Base-by-base conservation (phyloP, 2,888 invertebrate genomes). In the Cephus runcator region DNA sequence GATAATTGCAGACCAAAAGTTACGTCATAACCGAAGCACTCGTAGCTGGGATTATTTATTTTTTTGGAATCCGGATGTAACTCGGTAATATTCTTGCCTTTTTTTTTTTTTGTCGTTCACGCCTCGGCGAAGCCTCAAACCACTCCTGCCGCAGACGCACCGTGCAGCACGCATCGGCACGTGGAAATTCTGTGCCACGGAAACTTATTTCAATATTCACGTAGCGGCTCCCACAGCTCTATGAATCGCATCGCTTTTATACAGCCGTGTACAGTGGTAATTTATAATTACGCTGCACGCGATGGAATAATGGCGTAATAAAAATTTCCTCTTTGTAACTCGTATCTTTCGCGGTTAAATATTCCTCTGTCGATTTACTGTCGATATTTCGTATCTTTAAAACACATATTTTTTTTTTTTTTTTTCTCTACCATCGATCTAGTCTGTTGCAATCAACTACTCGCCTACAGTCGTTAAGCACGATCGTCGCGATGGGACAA, bases 101-200 rank as follows among this genome's bases (percentile, higher is more conserved):
- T 33, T 15, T 40, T 40, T 15, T 40, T 40, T 23, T 23, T 40
- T 23, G 9, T 56, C 15, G 56, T 56, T 56, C 56, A 56, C 56
- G 56, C 35, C 73, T 73, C 76, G 35, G 23, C 30, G 73, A 69
- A 69, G 76, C 73, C 73, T 68, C 30, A 78, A 34, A 34, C 71
- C 12, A 36, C 9, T n/a, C 34, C 12, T n/a, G 35, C 34, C 23
- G 30, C 69, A 34, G 56, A 73, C 69, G 31, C 73, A 36, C 15
- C 35, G 3, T 73, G n/a, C 34, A 35, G 34, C 12, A 35, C 73
- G 30, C 34, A 35, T 31, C 4, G 34, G 34, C 31, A 56, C 69
- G 9, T 33, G 71, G 56, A 34, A 79, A 73, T 80, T 82, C 77
- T 81, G 77, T 83, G 82, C 83, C 81, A 83, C 75, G 82, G 82